Evolutionary conservation across 2,113 vertebrate genomes (phyloP).

Genomic region (Epinephelus lanceolatus): DNA sequence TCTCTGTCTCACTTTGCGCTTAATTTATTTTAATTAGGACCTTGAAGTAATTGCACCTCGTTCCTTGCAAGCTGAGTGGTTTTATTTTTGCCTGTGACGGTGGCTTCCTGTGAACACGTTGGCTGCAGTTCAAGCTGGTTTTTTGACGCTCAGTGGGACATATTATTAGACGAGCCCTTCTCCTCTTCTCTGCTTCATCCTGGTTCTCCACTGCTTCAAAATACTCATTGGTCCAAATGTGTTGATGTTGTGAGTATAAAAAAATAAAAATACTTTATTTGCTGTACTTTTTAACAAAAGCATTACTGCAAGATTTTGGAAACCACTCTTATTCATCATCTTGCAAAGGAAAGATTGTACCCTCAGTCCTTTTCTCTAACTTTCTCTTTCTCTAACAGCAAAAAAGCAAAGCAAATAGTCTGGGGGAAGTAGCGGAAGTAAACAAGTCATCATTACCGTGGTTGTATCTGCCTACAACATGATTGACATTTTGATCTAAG

Average conservation of each 20-base stretch:
- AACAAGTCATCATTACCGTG: no score
- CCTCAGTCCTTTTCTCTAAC: no score
- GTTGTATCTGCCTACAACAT: no score
- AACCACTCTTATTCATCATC: background rate
- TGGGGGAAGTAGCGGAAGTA: no score
- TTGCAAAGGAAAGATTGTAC: background rate
- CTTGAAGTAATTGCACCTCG: conserved; percentile 40
- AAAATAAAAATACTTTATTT: background rate
- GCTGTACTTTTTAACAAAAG: no score
- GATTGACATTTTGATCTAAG: no score
- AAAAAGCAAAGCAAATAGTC: no score
- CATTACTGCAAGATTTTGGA: background rate
- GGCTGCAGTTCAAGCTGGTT: conserved; percentile 40
- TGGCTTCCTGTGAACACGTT: conserved; percentile 16
- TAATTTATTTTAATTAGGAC: conserved; percentile 59
- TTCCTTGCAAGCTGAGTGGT: conserved; percentile 42
- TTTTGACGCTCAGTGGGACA: conserved; percentile 32
- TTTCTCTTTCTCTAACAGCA: no score
- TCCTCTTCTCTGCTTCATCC: background rate
- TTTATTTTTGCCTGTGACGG: conserved; percentile 37
- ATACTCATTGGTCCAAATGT: conserved; percentile 4
- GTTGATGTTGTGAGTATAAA: background rate
- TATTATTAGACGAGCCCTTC: conserved; percentile 20
- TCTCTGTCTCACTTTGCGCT: background rate
- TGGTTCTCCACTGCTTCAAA: background rate